Base-by-base conservation (phyloP, 2,113 vertebrate species). In the Serilophus lunatus region DNA sequence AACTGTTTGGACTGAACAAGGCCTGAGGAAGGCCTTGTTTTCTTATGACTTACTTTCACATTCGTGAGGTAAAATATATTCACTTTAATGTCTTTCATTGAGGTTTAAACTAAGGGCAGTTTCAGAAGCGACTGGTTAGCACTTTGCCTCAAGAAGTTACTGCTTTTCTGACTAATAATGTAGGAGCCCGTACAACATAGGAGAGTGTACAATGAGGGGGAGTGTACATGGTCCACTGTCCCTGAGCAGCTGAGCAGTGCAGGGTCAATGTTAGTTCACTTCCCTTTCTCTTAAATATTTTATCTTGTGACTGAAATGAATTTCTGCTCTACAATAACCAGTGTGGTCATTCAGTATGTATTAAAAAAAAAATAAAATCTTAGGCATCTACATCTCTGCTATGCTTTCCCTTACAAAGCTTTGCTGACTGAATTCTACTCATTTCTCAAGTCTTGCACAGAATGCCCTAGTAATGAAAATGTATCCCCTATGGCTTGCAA, bases 141-240 rank as follows among this genome's bases (percentile, higher is more conserved):
- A 11, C 94, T 92, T 74, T 63, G 45, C 1, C 10, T 54, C 40
- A 38, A 42, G 10, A 77, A 60, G 4, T 61, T 82, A 61, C 56
- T 44, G 15, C 23, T 88, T 85, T 82, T n/a, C n/a, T n/a, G n/a
- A n/a, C n/a, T n/a, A n/a, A n/a, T n/a, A n/a, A n/a, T n/a, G n/a
- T n/a, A n/a, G n/a, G n/a, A n/a, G n/a, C n/a, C n/a, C n/a, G n/a
- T n/a, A n/a, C n/a, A n/a, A n/a, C n/a, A n/a, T n/a, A n/a, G n/a
- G n/a, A n/a, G n/a, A n/a, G n/a, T n/a, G n/a, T n/a, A n/a, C n/a
- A n/a, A n/a, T n/a, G n/a, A n/a, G n/a, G n/a, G n/a, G n/a, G 23
- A 54, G 7, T 20, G 7, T 35, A 59, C 0, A 0, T 36, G 11
- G 28, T 50, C 50, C 60, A 35, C 18, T 49, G 25, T 2, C 0